Evolutionary conservation across 2,888 invertebrate species (phyloP), one percentile per base, ranked within the genome.

Genomic region (Seira sanloemensis): DNA sequence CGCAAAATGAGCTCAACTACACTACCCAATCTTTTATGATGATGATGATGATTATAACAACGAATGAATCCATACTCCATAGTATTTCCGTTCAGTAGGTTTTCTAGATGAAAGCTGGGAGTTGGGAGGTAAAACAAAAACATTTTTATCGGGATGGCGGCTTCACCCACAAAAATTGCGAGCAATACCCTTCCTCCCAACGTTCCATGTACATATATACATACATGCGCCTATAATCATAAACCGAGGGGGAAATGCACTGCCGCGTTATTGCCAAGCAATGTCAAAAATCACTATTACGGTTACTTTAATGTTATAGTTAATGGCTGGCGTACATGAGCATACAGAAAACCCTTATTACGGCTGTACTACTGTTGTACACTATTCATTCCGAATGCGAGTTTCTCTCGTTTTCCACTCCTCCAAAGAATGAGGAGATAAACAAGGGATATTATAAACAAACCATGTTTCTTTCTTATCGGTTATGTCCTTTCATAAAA

Each of bases 21-120:
- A n/a, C n/a, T n/a, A n/a, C n/a, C n/a, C n/a, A n/a, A 65, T 23
- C 65, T 26, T 65, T 75, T 24, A 75, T 65, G 74, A 75, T 27
- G 16, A n/a, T n/a, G n/a, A n/a, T n/a, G n/a, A n/a, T n/a, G n/a
- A n/a, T n/a, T n/a, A n/a, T n/a, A n/a, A n/a, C n/a, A n/a, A n/a
- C n/a, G n/a, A n/a, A n/a, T n/a, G n/a, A n/a, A n/a, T n/a, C n/a
- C n/a, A n/a, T n/a, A n/a, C n/a, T n/a, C n/a, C n/a, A n/a, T n/a
- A n/a, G n/a, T n/a, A n/a, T n/a, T n/a, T n/a, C n/a, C n/a, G n/a
- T n/a, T n/a, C n/a, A n/a, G n/a, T n/a, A n/a, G n/a, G n/a, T n/a
- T n/a, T n/a, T n/a, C n/a, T n/a, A n/a, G n/a, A n/a, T n/a, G n/a
- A n/a, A n/a, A n/a, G n/a, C n/a, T n/a, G n/a, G n/a, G n/a, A n/a